Conservation (phyloP, 1,140 invertebrate species). For the Bombus sylvicola region DNA sequence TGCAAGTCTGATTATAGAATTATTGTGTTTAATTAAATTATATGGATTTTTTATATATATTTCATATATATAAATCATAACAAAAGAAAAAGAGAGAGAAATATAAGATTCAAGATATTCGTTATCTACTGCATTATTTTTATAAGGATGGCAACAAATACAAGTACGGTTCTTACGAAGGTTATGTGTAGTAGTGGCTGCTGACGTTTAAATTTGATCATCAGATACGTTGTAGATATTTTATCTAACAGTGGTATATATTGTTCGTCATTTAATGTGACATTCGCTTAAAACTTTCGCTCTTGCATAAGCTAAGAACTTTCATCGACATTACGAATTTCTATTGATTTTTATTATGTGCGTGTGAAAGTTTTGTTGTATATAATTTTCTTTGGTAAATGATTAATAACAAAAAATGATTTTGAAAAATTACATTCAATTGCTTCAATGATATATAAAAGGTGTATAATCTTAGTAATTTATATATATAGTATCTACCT, state of each 20-base stretch:
- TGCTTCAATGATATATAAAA: not conserved
- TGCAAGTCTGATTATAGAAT: not conserved
- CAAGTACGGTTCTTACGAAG: not conserved
- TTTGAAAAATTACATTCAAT: not conserved
- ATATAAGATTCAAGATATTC: not conserved
- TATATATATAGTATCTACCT: not conserved
- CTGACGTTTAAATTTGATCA: slow-evolving; percentile 17
- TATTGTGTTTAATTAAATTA: not conserved
- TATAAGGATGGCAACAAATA: not conserved
- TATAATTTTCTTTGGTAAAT: not conserved
- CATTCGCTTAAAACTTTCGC: not conserved
- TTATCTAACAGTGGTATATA: not conserved
- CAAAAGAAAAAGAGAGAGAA: too few species aligned
- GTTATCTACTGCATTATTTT: not conserved
- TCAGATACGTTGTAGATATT: not conserved
- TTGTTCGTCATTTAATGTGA: not conserved
- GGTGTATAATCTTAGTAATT: not conserved
- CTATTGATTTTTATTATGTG: not conserved
- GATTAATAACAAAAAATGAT: not conserved
- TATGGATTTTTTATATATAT: not conserved
- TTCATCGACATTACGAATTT: not conserved
- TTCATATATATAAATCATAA: not conserved
- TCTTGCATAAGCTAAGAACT: not conserved
- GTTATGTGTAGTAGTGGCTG: slow-evolving; percentile 14
- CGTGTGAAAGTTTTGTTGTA: not conserved